A percentile compares a stretch with the other conserved stretches of the same genome.
Evolutionary conservation across 2,797 vertebrate species (phyloP).

Genomic region (Sphenopsis melanotis): DNA sequence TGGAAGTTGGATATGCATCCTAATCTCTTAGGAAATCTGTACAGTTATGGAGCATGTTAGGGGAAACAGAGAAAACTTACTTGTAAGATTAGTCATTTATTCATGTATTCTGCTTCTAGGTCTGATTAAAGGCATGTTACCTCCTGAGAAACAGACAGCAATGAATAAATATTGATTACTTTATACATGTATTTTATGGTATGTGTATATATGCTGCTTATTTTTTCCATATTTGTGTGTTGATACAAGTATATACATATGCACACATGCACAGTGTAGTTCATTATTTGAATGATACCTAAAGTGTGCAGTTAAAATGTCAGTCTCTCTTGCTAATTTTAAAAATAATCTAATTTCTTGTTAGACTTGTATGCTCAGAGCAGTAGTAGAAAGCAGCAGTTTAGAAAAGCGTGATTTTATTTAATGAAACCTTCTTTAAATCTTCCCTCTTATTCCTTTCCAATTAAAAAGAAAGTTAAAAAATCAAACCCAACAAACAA

Average conservation of each 20-base stretch:
- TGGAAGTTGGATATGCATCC: neutral
- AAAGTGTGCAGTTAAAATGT: neutral
- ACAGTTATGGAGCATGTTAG: neutral
- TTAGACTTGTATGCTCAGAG: neutral
- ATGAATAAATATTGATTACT: neutral
- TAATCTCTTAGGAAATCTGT: neutral
- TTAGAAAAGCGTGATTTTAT: neutral
- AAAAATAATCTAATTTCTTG: neutral
- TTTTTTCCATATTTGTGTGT: neutral
- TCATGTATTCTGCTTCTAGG: neutral
- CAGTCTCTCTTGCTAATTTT: neutral
- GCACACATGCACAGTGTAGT: neutral
- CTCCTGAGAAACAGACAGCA: neutral
- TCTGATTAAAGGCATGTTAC: neutral
- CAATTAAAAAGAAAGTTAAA: neutral
- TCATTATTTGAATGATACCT: neutral
- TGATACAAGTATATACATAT: fast-evolving
- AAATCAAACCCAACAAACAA: neutral
- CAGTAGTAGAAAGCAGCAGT: neutral
- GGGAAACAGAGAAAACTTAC: neutral
- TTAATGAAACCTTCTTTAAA: neutral
- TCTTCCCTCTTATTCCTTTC: neutral
- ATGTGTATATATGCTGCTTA: neutral
- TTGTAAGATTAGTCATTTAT: neutral
- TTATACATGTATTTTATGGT: neutral